A percentile compares a stretch with the other conserved stretches of the same genome.
phyloP scores from a whole-genome alignment of 2,797 vertebrate genomes.

The Paedocypris micromegethes region DNA sequence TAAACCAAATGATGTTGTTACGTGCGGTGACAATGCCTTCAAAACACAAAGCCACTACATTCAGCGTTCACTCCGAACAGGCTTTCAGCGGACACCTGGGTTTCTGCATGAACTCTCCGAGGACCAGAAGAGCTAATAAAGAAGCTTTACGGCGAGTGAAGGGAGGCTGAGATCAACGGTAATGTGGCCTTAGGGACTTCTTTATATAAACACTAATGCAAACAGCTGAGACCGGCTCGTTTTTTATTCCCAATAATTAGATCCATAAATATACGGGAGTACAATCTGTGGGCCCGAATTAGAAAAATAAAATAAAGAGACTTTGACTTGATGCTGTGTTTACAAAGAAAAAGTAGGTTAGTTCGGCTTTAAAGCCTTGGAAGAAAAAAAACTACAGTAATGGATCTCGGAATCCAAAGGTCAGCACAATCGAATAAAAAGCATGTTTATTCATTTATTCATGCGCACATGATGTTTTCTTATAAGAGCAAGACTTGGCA shows the following conservation, averaged over 20 bases:
- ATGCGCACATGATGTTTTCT: constrained; percentile 32
- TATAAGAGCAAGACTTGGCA: constrained; percentile 34
- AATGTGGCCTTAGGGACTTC: constrained; percentile 53
- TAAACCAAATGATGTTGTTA: constrained; percentile 18
- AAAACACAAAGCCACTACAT: constrained; percentile 15
- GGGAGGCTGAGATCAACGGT: constrained; percentile 56
- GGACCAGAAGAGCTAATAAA: not conserved
- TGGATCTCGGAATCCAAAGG: constrained; percentile 28
- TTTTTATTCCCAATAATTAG: constrained; percentile 46
- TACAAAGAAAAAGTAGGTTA: not conserved
- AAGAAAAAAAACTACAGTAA: not conserved
- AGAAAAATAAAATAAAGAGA: not conserved
- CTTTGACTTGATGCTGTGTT: not conserved
- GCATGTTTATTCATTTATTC: constrained; percentile 26
- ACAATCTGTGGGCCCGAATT: too few relatives aligned
- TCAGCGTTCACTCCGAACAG: not conserved
- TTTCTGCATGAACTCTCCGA: constrained; percentile 20
- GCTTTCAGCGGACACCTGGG: constrained; percentile 32
- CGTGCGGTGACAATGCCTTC: constrained; percentile 8
- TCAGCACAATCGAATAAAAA: constrained; percentile 16
- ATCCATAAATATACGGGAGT: constrained; percentile 29
- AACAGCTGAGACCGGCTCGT: constrained; percentile 57
- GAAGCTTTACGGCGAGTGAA: constrained; percentile 38
- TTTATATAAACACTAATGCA: constrained; percentile 60
- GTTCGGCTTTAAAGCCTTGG: too few relatives aligned